Evolutionary conservation across 2,113 vertebrate species (phyloP).

Genomic region (Oncorhynchus keta): DNA sequence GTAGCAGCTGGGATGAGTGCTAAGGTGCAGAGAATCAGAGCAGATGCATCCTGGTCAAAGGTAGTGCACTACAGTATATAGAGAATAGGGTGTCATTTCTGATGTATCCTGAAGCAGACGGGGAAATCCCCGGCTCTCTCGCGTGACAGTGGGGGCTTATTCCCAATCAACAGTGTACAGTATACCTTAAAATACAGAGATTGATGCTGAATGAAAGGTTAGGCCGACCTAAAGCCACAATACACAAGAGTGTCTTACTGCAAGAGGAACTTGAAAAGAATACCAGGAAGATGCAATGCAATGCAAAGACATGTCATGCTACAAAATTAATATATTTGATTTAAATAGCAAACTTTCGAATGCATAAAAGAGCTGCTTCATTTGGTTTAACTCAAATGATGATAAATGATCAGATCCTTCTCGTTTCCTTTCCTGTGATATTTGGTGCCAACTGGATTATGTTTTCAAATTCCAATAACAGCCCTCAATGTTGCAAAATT

Average conservation of each 20-base stretch:
- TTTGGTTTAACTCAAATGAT: not conserved
- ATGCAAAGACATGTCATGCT: not conserved
- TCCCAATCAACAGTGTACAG: slow-evolving; percentile 37
- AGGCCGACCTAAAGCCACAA: not conserved
- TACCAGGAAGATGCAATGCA: not conserved
- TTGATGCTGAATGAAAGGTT: slow-evolving; percentile 29
- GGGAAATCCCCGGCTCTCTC: slow-evolving; percentile 22
- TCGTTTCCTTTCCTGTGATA: not conserved
- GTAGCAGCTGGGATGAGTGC: too few species aligned
- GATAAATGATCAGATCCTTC: not conserved
- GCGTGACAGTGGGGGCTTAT: slow-evolving; percentile 28
- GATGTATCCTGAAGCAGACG: slow-evolving; percentile 12
- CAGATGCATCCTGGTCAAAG: too few species aligned
- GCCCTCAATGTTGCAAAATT: too few species aligned
- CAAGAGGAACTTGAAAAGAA: not conserved
- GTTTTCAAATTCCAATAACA: too few species aligned
- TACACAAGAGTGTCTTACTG: not conserved
- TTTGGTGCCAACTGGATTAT: not conserved
- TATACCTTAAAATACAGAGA: slow-evolving; percentile 32
- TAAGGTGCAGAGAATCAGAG: too few species aligned
- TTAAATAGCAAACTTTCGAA: not conserved
- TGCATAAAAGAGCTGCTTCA: too few species aligned
- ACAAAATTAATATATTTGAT: not conserved
- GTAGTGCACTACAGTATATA: too few species aligned
- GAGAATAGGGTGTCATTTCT: too few species aligned